Evolutionary conservation across 2,888 invertebrate species (phyloP).

Genomic region (Zonitis immaculata): DNA sequence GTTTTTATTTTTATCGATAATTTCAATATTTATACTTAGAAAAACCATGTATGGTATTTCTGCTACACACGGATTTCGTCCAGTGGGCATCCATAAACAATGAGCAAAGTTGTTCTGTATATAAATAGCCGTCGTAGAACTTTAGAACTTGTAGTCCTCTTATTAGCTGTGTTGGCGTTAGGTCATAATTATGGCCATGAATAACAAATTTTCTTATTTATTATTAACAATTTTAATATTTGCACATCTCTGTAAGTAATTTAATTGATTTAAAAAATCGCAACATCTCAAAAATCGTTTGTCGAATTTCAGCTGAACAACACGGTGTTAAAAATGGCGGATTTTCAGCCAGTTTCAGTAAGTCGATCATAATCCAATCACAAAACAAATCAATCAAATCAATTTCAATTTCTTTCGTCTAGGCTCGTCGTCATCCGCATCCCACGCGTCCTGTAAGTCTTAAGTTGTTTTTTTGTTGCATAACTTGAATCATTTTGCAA

Average conservation of each 20-base stretch:
- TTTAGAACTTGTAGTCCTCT: slow-evolving; percentile 14
- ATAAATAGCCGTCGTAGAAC: slow-evolving; percentile 12
- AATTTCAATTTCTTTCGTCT: too few relatives aligned
- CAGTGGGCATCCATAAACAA: background rate
- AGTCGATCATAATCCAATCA: too few relatives aligned
- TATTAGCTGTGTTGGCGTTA: slow-evolving; percentile 7
- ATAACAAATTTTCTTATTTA: slow-evolving; percentile 13
- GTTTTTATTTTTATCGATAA: background rate
- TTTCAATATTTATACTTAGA: slow-evolving; percentile 9
- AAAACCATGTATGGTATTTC: slow-evolving; percentile 7
- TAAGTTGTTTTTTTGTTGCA: background rate
- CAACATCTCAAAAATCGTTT: too few relatives aligned
- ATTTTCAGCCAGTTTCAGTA: slow-evolving; percentile 17
- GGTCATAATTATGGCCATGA: slow-evolving; percentile 17
- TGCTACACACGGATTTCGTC: background rate
- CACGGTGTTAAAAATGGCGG: slow-evolving; percentile 13
- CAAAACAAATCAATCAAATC: too few relatives aligned
- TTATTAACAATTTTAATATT: slow-evolving; percentile 9
- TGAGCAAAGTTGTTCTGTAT: slow-evolving; percentile 5
- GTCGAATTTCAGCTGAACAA: slow-evolving; percentile 11
- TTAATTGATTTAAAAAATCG: slow-evolving; percentile 1
- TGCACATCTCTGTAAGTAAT: slow-evolving; percentile 13
- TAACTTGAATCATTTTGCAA: background rate
- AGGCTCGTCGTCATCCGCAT: slow-evolving; percentile 13
- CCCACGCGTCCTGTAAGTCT: slow-evolving; percentile 18